Percentiles rank a stretch among this genome's conserved stretches.
Conservation (phyloP, 2,888 invertebrate genomes). For the Lissocephala sabroskyi region DNA sequence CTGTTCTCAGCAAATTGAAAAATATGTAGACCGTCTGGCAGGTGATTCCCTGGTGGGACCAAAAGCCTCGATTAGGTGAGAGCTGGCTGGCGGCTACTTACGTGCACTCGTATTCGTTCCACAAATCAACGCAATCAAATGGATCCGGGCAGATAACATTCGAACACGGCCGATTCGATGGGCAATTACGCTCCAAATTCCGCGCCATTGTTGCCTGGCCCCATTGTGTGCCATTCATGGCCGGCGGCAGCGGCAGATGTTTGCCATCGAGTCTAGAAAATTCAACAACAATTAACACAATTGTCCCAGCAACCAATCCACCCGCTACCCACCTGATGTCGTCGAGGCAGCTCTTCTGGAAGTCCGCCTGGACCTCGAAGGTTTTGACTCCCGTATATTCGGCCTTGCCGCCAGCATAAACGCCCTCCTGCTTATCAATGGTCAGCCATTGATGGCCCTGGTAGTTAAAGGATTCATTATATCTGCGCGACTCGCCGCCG, state of each 20-base stretch:
- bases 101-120: slow-evolving; percentile 99
- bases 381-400: slow-evolving; percentile 94
- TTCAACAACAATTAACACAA: slow-evolving; percentile 7
- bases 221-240: slow-evolving; percentile 96
- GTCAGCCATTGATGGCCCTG: slow-evolving; percentile 92
- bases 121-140: slow-evolving; percentile 96
- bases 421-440: slow-evolving; percentile 94
- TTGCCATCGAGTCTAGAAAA: slow-evolving; percentile 86
- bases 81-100: slow-evolving; percentile 76
- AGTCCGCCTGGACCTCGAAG: slow-evolving; percentile 94
- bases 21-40: slow-evolving; percentile 8
- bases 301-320: not conserved
- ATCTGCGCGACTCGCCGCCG: slow-evolving; percentile 92
- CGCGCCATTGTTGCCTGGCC: slow-evolving; percentile 95
- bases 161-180: slow-evolving; percentile 95
- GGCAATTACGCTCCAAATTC: slow-evolving; percentile 91
- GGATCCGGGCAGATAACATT: slow-evolving; percentile 94
- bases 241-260: slow-evolving; percentile 92
- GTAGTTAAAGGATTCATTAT: slow-evolving; percentile 92
- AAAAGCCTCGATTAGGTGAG: too few relatives aligned
- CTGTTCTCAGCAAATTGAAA: not conserved
- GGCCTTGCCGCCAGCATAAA: slow-evolving; percentile 95
- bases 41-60: too few relatives aligned
- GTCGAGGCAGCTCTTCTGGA: slow-evolving; percentile 87
- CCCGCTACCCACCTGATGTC: slow-evolving; percentile 73